Evolutionary conservation across 2,113 vertebrate genomes (phyloP), one percentile per base, ranked within the genome.

Genomic region (Ascaphus truei): DNA sequence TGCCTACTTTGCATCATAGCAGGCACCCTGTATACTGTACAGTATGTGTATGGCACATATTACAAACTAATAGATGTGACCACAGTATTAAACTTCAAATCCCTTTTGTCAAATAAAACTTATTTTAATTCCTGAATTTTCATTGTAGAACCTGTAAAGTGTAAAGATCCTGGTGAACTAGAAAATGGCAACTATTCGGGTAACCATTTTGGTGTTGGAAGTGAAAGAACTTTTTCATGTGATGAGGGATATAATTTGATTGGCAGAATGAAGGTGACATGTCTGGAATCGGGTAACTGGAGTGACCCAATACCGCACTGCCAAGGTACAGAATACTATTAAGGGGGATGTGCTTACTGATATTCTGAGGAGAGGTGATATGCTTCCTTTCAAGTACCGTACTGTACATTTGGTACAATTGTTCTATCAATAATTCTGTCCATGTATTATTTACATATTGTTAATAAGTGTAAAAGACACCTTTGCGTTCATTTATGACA

Each of bases 101-200:
- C n/a, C n/a, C n/a, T n/a, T n/a, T n/a, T n/a, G n/a, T n/a, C n/a
- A n/a, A n/a, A n/a, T n/a, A n/a, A 33, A 33, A 33, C 31, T 33
- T 23, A 57, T 74, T 18, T 43, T 75, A 23, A 18, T 69, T 20
- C 26, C 73, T 47, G 73, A 55, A 80, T 37, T 74, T 82, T 43
- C 34, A 78, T 67, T 71, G 72, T 77, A 98, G 96, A 96, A 81
- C 96, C 95, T 0, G 77, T 97, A 30, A 95, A 91, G 73, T 98
- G 95, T 75, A 78, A 31, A 72, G 81, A 89, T 76, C 95, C 93
- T 0, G 89, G 84, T 67, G 79, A 80, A 52, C 93, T 92, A 26
- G 90, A 94, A 37, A 91, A 95, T 1, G 95, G 96, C n/a, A 83
- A 62, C 51, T 85, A 89, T 45, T 79, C 82, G 0, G 93, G 93